Conservation (phyloP, 2,797 vertebrate genomes). For the Acropternis orthonyx region DNA sequence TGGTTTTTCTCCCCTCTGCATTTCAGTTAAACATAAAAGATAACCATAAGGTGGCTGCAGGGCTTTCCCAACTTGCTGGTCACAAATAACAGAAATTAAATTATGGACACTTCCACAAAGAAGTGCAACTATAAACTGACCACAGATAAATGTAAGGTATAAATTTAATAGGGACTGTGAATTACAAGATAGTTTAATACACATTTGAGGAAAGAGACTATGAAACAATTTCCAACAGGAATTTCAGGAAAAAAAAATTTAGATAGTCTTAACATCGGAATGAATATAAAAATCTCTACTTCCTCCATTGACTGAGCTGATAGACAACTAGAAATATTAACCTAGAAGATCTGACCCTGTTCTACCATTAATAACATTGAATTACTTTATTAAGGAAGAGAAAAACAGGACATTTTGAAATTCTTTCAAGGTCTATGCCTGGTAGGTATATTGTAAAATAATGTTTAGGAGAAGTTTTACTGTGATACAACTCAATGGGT, state of each 20-base stretch:
- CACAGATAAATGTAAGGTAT: background rate
- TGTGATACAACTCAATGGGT: background rate
- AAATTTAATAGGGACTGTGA: background rate
- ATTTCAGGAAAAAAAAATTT: background rate
- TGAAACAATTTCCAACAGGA: background rate
- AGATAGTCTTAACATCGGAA: background rate
- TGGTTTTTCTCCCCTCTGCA: background rate
- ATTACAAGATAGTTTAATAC: background rate
- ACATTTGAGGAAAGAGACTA: background rate
- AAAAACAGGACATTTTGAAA: background rate
- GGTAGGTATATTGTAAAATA: background rate
- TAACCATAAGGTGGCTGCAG: background rate
- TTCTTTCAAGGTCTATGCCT: background rate
- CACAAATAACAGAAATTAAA: background rate
- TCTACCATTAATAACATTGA: background rate
- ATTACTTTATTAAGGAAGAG: background rate
- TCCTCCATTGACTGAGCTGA: background rate
- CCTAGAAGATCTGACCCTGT: background rate
- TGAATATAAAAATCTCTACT: background rate
- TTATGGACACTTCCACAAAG: background rate
- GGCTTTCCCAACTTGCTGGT: background rate
- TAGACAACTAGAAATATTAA: background rate
- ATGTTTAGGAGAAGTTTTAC: background rate
- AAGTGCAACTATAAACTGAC: background rate
- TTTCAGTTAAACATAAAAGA: background rate